phyloP scores from a whole-genome alignment of 2,888 invertebrate species.

The Ophioninae sp. region DNA sequence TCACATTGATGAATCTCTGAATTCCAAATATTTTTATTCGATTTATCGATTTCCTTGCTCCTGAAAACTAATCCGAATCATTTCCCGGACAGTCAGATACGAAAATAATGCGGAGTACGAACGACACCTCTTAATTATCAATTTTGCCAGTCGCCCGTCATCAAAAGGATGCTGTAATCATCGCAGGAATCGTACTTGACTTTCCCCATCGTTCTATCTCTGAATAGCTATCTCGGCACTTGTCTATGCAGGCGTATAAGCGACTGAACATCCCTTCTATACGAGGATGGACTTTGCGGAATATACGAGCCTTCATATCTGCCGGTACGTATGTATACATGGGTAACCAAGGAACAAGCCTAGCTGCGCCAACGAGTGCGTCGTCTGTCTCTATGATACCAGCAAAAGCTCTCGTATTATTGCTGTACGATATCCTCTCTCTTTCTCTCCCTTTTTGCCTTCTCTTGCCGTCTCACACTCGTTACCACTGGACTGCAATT shows the following conservation, averaged over 20 bases:
- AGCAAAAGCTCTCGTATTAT: constrained; percentile 39
- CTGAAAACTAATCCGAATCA: neutral
- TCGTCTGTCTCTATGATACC: constrained; percentile 38
- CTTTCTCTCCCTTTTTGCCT: constrained; percentile 23
- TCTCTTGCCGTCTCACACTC: constrained; percentile 43
- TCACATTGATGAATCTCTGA: neutral
- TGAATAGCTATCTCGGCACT: constrained; percentile 31
- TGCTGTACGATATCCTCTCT: constrained; percentile 11
- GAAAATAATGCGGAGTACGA: neutral
- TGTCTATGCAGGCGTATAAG: constrained; percentile 26
- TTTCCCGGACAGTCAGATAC: neutral
- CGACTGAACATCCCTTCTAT: constrained; percentile 18
- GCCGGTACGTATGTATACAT: constrained; percentile 4
- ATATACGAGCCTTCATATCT: constrained; percentile 17
- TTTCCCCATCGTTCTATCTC: constrained; percentile 28
- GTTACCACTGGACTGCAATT: constrained; percentile 62
- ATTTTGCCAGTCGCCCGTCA: neutral
- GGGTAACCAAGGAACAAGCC: constrained; percentile 27
- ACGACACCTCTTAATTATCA: neutral
- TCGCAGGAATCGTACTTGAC: constrained; percentile 15
- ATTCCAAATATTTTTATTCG: neutral
- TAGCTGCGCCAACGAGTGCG: constrained; percentile 16
- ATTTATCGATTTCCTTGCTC: neutral
- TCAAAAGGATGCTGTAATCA: neutral
- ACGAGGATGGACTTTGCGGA: constrained; percentile 5